Conservation (phyloP, 2,797 vertebrate species). For the Peromyscus nudipes region DNA sequence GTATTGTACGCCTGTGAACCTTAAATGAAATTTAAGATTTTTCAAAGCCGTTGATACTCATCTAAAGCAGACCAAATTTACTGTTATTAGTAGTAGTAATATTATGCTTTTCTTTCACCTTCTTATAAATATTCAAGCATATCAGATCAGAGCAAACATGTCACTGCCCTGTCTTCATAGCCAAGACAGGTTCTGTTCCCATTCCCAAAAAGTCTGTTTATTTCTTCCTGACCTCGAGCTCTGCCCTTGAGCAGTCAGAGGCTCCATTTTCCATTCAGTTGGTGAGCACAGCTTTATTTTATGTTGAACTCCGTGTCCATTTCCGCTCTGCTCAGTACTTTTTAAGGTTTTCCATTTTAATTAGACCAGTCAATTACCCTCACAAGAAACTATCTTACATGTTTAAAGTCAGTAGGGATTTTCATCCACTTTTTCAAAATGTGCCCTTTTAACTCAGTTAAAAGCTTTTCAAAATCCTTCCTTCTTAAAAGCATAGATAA, state of each 20-base stretch:
- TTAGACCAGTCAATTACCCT: conserved; percentile 67
- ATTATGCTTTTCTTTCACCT: background rate
- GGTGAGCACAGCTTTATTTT: conserved; percentile 55
- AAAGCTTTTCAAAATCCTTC: conserved; percentile 68
- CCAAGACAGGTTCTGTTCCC: background rate
- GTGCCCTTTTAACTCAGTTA: conserved; percentile 68
- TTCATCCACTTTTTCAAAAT: conserved; percentile 66
- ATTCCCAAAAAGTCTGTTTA: background rate
- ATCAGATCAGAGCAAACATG: background rate
- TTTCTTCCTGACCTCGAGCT: background rate
- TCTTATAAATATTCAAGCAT: background rate
- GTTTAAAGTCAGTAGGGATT: conserved; percentile 69
- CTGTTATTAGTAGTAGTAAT: background rate
- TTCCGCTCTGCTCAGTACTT: background rate
- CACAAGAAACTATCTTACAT: conserved; percentile 60
- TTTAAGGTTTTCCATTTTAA: conserved; percentile 68
- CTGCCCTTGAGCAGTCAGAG: background rate
- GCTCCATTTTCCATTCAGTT: background rate
- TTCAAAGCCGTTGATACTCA: background rate
- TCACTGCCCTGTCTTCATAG: background rate
- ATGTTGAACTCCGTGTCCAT: conserved; percentile 39
- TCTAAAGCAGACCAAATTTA: background rate
- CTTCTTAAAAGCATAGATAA: conserved; percentile 71
- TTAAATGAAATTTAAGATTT: background rate
- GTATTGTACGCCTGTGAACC: background rate